Evolutionary conservation across 2,113 vertebrate species (phyloP).

Genomic region (Otis tarda): DNA sequence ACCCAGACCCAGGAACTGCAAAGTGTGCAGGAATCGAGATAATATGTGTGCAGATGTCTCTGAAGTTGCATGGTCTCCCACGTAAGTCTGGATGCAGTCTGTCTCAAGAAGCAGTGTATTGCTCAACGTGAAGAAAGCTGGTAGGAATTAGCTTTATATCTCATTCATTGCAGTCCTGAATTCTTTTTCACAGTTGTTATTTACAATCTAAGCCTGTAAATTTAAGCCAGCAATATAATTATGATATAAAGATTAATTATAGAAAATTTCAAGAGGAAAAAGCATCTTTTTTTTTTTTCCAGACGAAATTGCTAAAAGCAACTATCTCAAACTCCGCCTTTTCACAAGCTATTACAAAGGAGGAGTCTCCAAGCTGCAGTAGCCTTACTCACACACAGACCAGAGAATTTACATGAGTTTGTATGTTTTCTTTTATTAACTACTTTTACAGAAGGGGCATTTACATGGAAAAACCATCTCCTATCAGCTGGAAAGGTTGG

Average conservation of each 20-base stretch:
- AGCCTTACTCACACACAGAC: neutral
- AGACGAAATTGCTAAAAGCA: slow-evolving; percentile 35
- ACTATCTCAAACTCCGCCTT: neutral
- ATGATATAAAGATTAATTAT: slow-evolving; percentile 61
- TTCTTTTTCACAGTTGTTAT: slow-evolving; percentile 49
- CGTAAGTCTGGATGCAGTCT: neutral
- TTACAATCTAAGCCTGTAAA: slow-evolving; percentile 54
- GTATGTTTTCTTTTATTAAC: neutral
- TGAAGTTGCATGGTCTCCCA: neutral
- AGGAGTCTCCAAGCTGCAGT: neutral
- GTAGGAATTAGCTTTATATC: slow-evolving; percentile 20
- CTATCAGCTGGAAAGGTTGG: neutral
- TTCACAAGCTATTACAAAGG: neutral
- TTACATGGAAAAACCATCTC: neutral
- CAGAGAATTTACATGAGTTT: neutral
- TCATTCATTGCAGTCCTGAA: slow-evolving; percentile 34
- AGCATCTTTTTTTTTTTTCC: neutral
- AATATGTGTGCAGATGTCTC: neutral
- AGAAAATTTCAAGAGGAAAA: slow-evolving; percentile 42
- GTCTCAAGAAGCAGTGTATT: neutral
- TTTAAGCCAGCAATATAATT: slow-evolving; percentile 56
- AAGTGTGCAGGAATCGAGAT: neutral
- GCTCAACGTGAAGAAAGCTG: neutral
- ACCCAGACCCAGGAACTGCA: neutral
- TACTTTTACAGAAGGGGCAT: neutral